Percentiles rank a stretch among this genome's conserved stretches.
These are phyloP conservation scores for Sphaerophoria rueppellii DNA, from an alignment of 2,888 invertebrate genomes.

Conservation along the genomic window DNA sequence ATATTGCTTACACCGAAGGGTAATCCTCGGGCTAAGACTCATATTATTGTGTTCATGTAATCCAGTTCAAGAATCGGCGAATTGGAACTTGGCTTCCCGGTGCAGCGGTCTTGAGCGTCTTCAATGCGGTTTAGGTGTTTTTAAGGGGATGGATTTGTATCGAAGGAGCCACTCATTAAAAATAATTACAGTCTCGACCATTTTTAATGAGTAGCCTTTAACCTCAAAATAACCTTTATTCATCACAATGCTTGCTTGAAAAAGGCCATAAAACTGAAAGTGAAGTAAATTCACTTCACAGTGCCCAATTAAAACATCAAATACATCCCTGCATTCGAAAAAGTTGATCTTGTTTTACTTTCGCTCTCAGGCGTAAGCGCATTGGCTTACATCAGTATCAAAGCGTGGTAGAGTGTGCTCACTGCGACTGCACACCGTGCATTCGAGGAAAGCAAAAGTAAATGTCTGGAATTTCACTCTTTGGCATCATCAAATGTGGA, in stretches of 20 bases:
- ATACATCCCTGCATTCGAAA: conserved; percentile 10
- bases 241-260: too few species aligned
- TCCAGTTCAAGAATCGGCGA: conserved; percentile 50
- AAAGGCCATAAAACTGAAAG: too few species aligned
- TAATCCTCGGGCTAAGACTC: conserved; percentile 7
- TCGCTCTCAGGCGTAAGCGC: conserved; percentile 54
- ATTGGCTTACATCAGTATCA: conserved; percentile 32
- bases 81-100: conserved; percentile 58
- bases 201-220: too few species aligned
- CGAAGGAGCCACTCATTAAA: not conserved
- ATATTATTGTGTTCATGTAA: conserved; percentile 49
- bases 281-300: too few species aligned
- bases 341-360: conserved; percentile 46
- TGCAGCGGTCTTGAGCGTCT: conserved; percentile 16
- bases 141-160: not conserved
- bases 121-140: not conserved
- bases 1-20: conserved; percentile 18
- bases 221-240: too few species aligned
- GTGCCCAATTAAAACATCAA: not conserved
- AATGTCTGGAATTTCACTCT: conserved; percentile 64
- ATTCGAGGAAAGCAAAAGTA: conserved; percentile 62
- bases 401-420: conserved; percentile 5
- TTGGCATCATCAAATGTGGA: not conserved
- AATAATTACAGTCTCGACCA: not conserved
- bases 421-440: not conserved